Conservation (phyloP, 2,888 invertebrate species). For the Gastracanthus pulcherrimus region DNA sequence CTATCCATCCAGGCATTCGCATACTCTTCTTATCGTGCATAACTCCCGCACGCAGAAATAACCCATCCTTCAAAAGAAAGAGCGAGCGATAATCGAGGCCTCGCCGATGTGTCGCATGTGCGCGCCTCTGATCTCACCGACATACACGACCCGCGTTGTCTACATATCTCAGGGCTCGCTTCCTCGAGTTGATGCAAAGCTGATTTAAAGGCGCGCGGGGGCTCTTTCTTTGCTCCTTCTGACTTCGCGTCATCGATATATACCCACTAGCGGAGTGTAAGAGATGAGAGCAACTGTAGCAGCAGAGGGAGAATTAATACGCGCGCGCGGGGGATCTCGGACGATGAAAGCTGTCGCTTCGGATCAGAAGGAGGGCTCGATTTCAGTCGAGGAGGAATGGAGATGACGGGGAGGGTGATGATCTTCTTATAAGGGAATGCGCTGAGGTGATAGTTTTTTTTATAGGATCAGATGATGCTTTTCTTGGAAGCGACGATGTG, state of each 20-base stretch:
- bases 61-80: too few species aligned
- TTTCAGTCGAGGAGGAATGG: background rate
- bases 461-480: background rate
- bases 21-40: too few species aligned
- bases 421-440: background rate
- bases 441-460: background rate
- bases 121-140: constrained; percentile 39
- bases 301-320: constrained; percentile 10
- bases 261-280: too few species aligned
- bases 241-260: background rate
- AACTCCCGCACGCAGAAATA: too few species aligned
- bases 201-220: constrained; percentile 15
- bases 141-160: background rate
- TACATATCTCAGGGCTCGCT: background rate
- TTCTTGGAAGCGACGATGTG: background rate
- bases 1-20: too few species aligned
- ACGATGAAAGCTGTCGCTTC: constrained; percentile 46
- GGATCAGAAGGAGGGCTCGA: constrained; percentile 22
- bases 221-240: background rate
- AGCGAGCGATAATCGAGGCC: background rate
- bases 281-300: too few species aligned
- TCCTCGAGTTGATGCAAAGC: constrained; percentile 9
- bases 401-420: background rate
- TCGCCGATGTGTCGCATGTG: background rate
- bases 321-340: background rate